A percentile compares a stretch with the other conserved stretches of the same genome.
Evolutionary conservation across 1,140 invertebrate genomes (phyloP).

Genomic region (Wasmannia auropunctata): DNA sequence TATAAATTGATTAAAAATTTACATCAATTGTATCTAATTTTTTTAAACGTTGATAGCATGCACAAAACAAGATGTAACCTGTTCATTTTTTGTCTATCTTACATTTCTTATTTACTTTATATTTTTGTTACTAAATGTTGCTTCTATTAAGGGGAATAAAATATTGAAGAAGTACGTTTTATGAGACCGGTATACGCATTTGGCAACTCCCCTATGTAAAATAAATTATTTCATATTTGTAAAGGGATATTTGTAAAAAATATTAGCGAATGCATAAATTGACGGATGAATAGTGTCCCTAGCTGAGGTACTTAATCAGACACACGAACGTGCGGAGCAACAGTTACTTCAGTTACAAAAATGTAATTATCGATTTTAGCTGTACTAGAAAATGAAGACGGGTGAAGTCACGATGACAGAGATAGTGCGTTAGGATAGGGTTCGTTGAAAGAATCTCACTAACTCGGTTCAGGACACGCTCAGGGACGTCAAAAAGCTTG

Average conservation of each 20-base stretch:
- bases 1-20: too few species aligned
- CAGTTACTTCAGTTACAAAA: background rate
- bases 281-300: background rate
- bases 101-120: too few species aligned
- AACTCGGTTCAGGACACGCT: background rate
- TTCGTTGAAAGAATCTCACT: background rate
- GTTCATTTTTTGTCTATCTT: too few species aligned
- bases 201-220: too few species aligned
- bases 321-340: background rate
- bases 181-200: too few species aligned
- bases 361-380: background rate
- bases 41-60: too few species aligned
- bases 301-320: background rate
- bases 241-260: background rate
- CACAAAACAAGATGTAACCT: too few species aligned
- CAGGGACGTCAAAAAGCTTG: slow-evolving; percentile 49
- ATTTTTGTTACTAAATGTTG: too few species aligned
- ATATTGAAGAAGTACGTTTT: too few species aligned
- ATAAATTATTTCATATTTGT: too few species aligned
- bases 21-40: too few species aligned
- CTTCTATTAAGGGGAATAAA: too few species aligned
- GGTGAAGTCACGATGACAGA: background rate
- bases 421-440: background rate
- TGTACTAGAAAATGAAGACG: background rate
- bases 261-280: background rate